Base-by-base conservation (phyloP, 2,888 invertebrate species). In the Zhuqinia jingwanae region DNA sequence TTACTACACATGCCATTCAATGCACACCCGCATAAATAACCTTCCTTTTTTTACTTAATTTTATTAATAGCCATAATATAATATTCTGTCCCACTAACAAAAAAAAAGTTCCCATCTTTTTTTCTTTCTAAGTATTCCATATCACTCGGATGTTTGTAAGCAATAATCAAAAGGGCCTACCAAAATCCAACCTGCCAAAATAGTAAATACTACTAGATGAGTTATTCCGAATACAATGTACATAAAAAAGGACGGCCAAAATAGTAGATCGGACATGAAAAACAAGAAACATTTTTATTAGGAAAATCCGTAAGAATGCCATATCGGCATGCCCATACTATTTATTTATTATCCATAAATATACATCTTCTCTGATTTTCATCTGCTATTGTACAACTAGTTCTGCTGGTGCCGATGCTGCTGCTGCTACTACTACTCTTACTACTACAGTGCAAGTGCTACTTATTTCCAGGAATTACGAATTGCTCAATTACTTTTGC, bases 261-360 rank as follows among this genome's bases (percentile, higher is more conserved):
- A 20, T 13, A 53, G 6, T 53, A 17, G 53, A 3, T 20, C 58
- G 17, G 20, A 53, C n/a, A 53, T 53, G 47, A 53, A 53, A 53
- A 53, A 1, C 17, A 53, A n/a, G 20, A 53, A 25, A 58, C 47
- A 47, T 70, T 70, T 70, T 70, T 70, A 70, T 70, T 25, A 45
- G 47, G 45, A 70, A 45, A 70, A 70, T 70, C 70, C 70, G 47
- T 70, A 10, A 22, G 47, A 70, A 70, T 50, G 20, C 25, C 1
- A 8, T 70, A 70, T 47, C 70, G 70, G 70, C 70, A 70, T 70
- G 70, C 47, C n/a, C 47, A 68, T 68, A 36, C 36, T 36, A 36
- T 36, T 36, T 36, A 36, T 36, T 36, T 36, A 36, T 6, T 36
- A 36, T 36, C 36, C 36, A 36, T 36, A 36, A 36, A 36, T 36